phyloP scores from a whole-genome alignment of 1,140 invertebrate species.

The Pissodes strobi region DNA sequence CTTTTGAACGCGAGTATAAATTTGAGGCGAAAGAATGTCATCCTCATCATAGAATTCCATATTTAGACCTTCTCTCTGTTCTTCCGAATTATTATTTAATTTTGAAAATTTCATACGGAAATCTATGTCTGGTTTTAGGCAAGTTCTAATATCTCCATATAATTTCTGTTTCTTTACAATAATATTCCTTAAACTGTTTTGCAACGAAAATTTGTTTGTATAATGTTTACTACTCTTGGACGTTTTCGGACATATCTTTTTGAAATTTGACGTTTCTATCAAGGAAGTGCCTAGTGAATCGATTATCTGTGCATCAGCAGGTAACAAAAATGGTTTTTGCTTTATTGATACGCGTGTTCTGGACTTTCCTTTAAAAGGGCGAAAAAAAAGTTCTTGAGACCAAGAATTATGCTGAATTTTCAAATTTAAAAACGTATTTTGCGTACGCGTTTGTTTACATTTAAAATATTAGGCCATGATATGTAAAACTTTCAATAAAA shows the following conservation, averaged over 20 bases:
- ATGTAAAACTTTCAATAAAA: too few relatives aligned
- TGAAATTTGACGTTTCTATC: conserved; percentile 9
- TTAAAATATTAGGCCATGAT: too few relatives aligned
- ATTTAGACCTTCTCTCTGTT: conserved; percentile 1
- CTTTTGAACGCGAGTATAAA: conserved; percentile 44
- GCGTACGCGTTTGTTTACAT: too few relatives aligned
- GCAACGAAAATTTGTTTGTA: conserved; percentile 14
- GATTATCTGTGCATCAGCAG: conserved; percentile 14
- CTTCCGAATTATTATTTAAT: conserved; percentile 15
- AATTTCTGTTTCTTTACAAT: neutral
- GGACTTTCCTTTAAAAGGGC: too few relatives aligned
- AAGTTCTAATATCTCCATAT: neutral
- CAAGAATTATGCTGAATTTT: too few relatives aligned
- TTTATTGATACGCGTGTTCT: too few relatives aligned
- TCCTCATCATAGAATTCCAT: conserved; percentile 21
- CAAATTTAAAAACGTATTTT: too few relatives aligned
- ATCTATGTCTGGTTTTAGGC: too few relatives aligned
- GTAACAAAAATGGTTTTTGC: conserved; percentile 8
- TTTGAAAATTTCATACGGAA: neutral
- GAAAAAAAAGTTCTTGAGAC: too few relatives aligned
- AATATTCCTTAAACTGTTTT: neutral
- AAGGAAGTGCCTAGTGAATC: conserved; percentile 5
- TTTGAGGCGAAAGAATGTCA: conserved; percentile 26
- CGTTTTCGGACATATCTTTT: conserved; percentile 10
- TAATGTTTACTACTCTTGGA: neutral